These are phyloP conservation scores for Xylophagus ater DNA, from an alignment of 2,888 invertebrate genomes.

Conservation along the genomic window DNA sequence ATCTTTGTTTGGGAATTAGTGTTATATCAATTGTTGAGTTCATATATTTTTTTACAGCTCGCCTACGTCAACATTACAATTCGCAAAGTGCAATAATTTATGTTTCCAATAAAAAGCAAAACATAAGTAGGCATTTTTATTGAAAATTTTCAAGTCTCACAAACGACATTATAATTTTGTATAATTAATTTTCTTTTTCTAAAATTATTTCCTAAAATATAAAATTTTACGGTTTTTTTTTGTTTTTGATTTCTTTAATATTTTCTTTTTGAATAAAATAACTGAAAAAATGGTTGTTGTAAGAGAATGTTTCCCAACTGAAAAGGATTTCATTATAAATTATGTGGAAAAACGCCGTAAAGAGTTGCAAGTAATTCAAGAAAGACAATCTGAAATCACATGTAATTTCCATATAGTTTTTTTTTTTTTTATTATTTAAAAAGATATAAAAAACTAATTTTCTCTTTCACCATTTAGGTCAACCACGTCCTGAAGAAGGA, in stretches of 20 bases:
- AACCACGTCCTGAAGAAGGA: constrained; percentile 1
- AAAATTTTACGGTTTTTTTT: background rate
- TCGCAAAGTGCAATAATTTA: constrained; percentile 12
- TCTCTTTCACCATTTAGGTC: background rate
- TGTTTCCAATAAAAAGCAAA: constrained; percentile 3
- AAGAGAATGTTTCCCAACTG: constrained; percentile 11
- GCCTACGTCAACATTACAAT: constrained; percentile 25
- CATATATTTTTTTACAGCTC: constrained; percentile 32
- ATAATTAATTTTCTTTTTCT: too few species aligned
- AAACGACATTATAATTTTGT: too few species aligned
- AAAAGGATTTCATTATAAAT: constrained; percentile 8
- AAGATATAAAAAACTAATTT: too few species aligned
- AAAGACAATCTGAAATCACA: constrained; percentile 9
- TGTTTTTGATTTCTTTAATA: background rate
- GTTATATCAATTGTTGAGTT: constrained; percentile 35
- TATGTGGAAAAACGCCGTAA: constrained; percentile 11
- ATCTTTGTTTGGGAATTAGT: constrained; percentile 35
- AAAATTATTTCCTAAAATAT: background rate
- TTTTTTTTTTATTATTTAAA: background rate
- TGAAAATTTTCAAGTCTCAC: too few species aligned
- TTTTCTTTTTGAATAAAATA: background rate
- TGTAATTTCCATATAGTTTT: constrained; percentile 4
- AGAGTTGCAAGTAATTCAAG: constrained; percentile 9
- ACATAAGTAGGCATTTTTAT: background rate
- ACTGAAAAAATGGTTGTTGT: constrained; percentile 12